Percentiles rank a stretch among this genome's conserved stretches.
Evolutionary conservation across 2,888 invertebrate genomes (phyloP).

Genomic region (Tenthredo distinguenda): DNA sequence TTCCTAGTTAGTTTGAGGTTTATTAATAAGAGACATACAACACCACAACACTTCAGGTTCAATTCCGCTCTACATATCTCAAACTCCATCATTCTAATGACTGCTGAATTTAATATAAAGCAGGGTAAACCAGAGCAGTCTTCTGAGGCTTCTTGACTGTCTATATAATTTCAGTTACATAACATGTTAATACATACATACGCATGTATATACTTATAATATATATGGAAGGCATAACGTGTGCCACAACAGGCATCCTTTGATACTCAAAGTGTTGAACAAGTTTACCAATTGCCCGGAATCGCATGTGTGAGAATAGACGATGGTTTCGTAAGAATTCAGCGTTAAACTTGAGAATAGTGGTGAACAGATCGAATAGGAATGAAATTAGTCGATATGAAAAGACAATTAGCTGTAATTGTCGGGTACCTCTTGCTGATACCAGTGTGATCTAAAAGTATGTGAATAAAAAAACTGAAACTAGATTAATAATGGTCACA

Average conservation of each 20-base stretch:
- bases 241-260: no score
- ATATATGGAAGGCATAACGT: no score
- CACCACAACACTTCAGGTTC: background rate
- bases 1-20: background rate
- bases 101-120: background rate
- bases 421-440: background rate
- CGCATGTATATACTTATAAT: background rate
- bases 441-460: background rate
- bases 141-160: slow-evolving; percentile 2
- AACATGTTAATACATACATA: background rate
- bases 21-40: slow-evolving; percentile 4
- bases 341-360: background rate
- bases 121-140: background rate
- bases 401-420: background rate
- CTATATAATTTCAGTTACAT: background rate
- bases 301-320: background rate
- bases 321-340: no score
- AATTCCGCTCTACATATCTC: background rate
- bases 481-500: background rate
- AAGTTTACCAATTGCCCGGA: background rate
- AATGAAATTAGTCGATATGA: background rate
- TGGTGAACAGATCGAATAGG: background rate
- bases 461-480: background rate
- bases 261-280: no score
- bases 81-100: slow-evolving; percentile 15